phyloP scores from a whole-genome alignment of 2,797 vertebrate genomes.

The Apogon hyalosoma region DNA sequence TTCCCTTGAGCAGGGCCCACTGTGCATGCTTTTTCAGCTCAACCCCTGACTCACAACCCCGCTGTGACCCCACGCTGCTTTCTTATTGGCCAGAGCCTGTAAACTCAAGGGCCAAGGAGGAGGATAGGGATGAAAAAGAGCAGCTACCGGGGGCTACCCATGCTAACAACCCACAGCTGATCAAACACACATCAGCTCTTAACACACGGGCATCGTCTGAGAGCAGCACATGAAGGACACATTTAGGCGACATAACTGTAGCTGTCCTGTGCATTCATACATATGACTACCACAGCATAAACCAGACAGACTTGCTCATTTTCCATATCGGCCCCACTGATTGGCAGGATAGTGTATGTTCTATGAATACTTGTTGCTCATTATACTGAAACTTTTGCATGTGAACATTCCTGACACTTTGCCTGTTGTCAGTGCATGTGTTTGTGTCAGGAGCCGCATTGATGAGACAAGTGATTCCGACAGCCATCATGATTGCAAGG shows the following conservation, averaged over 20 bases:
- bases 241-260: neutral
- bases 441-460: conserved; percentile 26
- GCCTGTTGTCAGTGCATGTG: conserved; percentile 22
- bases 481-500: conserved; percentile 57
- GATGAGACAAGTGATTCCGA: conserved; percentile 46
- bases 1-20: conserved; percentile 28
- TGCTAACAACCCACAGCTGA: conserved; percentile 57
- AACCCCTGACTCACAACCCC: conserved; percentile 58
- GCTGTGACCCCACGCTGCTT: conserved; percentile 55
- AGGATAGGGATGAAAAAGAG: neutral
- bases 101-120: conserved; percentile 42
- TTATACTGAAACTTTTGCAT: conserved; percentile 19
- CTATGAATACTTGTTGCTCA: conserved; percentile 44
- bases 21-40: conserved; percentile 60
- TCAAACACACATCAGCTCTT: conserved; percentile 32
- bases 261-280: conserved; percentile 1
- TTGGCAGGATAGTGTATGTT: conserved; percentile 21
- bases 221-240: conserved; percentile 2
- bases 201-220: neutral
- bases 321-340: conserved; percentile 42
- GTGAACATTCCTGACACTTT: conserved; percentile 25
- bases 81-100: conserved; percentile 53
- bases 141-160: conserved; percentile 27
- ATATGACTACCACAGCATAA: conserved; percentile 23
- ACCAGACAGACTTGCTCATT: conserved; percentile 45